phyloP scores from a whole-genome alignment of 2,888 invertebrate genomes.

The Biston betularia region DNA sequence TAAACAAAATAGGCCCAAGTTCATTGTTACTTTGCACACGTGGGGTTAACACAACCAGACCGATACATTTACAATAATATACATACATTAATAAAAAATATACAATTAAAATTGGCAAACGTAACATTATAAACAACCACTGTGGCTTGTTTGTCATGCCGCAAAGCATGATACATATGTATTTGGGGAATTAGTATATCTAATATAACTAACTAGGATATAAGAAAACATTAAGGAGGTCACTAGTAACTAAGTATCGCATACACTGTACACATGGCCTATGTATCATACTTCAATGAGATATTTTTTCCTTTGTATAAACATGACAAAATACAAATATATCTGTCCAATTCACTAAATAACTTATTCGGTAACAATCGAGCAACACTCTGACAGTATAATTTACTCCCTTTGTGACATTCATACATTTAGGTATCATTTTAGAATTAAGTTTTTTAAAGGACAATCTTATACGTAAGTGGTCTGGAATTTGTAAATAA shows the following conservation, averaged over 20 bases:
- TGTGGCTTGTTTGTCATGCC: slow-evolving; percentile 75
- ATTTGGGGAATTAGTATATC: slow-evolving; percentile 76
- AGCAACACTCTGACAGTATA: slow-evolving; percentile 75
- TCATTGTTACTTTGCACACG: slow-evolving; percentile 74
- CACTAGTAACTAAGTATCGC: slow-evolving; percentile 78
- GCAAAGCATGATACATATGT: slow-evolving; percentile 68
- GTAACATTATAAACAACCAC: slow-evolving; percentile 58
- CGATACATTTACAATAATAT: slow-evolving; percentile 59
- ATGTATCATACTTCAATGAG: slow-evolving; percentile 79
- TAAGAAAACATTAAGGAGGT: slow-evolving; percentile 71
- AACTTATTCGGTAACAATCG: slow-evolving; percentile 83
- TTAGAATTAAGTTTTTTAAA: slow-evolving; percentile 51
- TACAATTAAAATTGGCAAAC: slow-evolving; percentile 59
- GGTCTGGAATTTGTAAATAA: slow-evolving; percentile 69
- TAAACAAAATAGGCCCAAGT: slow-evolving; percentile 79
- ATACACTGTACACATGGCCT: slow-evolving; percentile 84
- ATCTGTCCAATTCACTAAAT: slow-evolving; percentile 76
- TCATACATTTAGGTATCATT: slow-evolving; percentile 65
- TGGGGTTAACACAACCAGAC: slow-evolving; percentile 78
- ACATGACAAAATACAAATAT: slow-evolving; percentile 85
- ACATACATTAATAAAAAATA: slow-evolving; percentile 51
- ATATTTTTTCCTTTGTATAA: slow-evolving; percentile 83
- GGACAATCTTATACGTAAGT: slow-evolving; percentile 67
- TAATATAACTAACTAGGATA: slow-evolving; percentile 80
- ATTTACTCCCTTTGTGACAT: slow-evolving; percentile 81